phyloP scores from a whole-genome alignment of 1,140 invertebrate genomes.

The Drosophila ficusphila region DNA sequence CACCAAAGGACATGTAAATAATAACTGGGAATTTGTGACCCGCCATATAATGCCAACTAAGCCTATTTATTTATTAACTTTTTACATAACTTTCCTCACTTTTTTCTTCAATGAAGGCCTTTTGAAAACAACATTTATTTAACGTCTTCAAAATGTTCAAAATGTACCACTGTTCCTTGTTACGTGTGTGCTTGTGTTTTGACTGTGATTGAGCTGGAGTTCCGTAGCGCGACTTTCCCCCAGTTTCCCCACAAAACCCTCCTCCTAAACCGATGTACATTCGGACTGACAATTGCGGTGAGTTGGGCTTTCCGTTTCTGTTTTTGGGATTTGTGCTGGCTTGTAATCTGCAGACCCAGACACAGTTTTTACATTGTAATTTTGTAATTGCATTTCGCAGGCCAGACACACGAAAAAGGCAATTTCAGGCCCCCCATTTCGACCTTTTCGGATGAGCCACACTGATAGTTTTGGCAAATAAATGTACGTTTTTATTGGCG shows the following conservation, averaged over 20 bases:
- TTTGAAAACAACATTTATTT: too few species aligned
- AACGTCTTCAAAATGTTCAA: background rate
- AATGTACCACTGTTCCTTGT: slow-evolving; percentile 27
- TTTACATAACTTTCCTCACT: too few species aligned
- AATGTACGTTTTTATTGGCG: slow-evolving; percentile 19
- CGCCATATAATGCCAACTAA: too few species aligned
- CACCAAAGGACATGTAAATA: too few species aligned
- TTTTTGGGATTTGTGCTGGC: slow-evolving; percentile 41
- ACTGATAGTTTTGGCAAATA: slow-evolving; percentile 33
- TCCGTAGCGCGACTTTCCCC: slow-evolving; percentile 49
- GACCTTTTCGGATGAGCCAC: slow-evolving; percentile 48
- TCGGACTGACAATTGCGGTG: slow-evolving; percentile 49
- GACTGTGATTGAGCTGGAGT: slow-evolving; percentile 51
- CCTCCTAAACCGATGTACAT: slow-evolving; percentile 25
- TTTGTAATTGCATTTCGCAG: slow-evolving; percentile 73
- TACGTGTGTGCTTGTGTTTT: slow-evolving; percentile 28
- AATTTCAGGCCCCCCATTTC: slow-evolving; percentile 29
- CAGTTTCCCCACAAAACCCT: slow-evolving; percentile 12
- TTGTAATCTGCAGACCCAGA: slow-evolving; percentile 67
- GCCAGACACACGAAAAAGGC: slow-evolving; percentile 46
- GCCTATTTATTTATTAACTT: too few species aligned
- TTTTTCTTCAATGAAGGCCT: too few species aligned
- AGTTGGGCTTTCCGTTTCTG: slow-evolving; percentile 54
- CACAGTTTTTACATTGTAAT: slow-evolving; percentile 74
- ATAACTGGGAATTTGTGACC: too few species aligned